Evolutionary conservation across 2,888 invertebrate genomes (phyloP).

Genomic region (Cybosia mesomella): DNA sequence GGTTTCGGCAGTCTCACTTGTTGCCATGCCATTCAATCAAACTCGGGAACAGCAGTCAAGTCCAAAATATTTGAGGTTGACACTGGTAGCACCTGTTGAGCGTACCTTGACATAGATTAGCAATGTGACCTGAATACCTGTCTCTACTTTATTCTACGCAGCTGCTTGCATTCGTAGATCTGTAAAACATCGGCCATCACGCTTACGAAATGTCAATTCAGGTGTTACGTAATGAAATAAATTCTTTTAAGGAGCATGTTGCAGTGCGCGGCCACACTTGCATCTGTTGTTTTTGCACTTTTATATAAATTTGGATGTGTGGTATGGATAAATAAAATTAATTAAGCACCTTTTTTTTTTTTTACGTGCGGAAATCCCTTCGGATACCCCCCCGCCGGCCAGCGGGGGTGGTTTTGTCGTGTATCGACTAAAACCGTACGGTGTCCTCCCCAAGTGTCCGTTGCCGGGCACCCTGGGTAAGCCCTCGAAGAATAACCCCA

Average conservation of each 20-base stretch:
- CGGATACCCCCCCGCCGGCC: too few species aligned
- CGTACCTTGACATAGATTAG: slow-evolving; percentile 20
- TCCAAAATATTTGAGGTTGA: slow-evolving; percentile 3
- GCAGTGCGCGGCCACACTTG: slow-evolving; percentile 2
- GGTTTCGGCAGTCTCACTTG: neutral
- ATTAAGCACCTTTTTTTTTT: too few species aligned
- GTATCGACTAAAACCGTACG: too few species aligned
- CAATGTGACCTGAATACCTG: slow-evolving; percentile 16
- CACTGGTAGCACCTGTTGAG: slow-evolving; percentile 15
- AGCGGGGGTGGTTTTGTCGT: too few species aligned
- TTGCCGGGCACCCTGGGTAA: too few species aligned
- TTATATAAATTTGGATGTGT: too few species aligned
- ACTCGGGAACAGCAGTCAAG: neutral
- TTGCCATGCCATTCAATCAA: neutral
- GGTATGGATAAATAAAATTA: too few species aligned
- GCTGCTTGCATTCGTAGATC: neutral
- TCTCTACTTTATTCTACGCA: neutral
- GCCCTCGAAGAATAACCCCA: too few species aligned
- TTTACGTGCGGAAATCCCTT: too few species aligned
- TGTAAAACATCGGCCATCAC: slow-evolving; percentile 13
- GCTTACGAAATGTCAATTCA: slow-evolving; percentile 11
- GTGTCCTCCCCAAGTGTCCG: too few species aligned
- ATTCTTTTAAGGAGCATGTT: neutral
- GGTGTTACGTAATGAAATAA: slow-evolving; percentile 13
- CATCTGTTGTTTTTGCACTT: too few species aligned